Base-by-base conservation (phyloP, 1,140 invertebrate genomes). In the Drosophila biarmipes region DNA sequence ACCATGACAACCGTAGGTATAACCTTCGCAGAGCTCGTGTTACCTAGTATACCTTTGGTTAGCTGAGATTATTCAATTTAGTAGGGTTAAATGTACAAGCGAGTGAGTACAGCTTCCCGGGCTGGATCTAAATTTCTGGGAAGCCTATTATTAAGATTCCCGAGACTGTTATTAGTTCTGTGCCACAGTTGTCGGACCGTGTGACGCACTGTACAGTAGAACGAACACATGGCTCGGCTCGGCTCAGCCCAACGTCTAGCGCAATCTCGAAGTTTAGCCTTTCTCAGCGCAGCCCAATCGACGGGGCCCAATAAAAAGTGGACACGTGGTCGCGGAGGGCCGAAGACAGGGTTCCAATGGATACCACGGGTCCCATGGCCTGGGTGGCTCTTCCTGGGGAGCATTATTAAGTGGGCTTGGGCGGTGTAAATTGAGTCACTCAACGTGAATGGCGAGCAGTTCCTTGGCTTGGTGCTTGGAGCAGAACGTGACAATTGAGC, bases 401-500 rank as follows among this genome's bases (percentile, higher is more conserved):
- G 19, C 27, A 48, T n/a, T 21, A 34, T 24, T 35, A 58, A 35
- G 55, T 37, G 21, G 45, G 56, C 27, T n/a, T 51, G 15, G 34
- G 43, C 58, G 27, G 29, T 52, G 29, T 64, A 67, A 67, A 67
- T 67, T 67, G 59, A 67, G 63, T 67, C 63, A 67, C 63, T 67
- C 45, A 52, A 67, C 45, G 45, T 19, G 45, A 67, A 64, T 64
- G 62, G 58, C 45, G 61, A 51, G 35, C 52, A 64, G 43, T n/a
- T n/a, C n/a, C n/a, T n/a, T 52, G 45, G 14, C 38, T 67, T 31
- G 61, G 66, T 68, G 66, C 64, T 69, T 43, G 37, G 66, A 31
- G 49, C 49, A 69, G 49, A 35, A 69, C 67, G 67, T 69, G 67
- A 69, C 67, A 69, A 69, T 69, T 69, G 63, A 69, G 29, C 46